Evolutionary conservation across 2,888 invertebrate species (phyloP).

Genomic region (Scaptomyza reducta): DNA sequence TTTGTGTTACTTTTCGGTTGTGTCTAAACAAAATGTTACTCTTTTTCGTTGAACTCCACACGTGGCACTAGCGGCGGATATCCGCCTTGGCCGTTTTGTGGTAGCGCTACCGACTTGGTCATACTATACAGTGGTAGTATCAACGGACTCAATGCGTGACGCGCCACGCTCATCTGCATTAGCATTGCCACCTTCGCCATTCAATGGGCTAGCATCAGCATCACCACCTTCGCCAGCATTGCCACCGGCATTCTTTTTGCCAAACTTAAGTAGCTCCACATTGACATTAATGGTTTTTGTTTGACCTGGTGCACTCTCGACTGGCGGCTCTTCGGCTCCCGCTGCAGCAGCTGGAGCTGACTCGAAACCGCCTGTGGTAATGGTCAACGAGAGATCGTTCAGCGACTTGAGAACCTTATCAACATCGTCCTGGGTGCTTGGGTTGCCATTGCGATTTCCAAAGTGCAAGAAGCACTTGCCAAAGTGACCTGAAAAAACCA

Average conservation of each 20-base stretch:
- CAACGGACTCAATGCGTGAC: slow-evolving; percentile 82
- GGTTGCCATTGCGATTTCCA: slow-evolving; percentile 86
- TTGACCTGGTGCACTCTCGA: slow-evolving; percentile 57
- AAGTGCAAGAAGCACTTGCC: slow-evolving; percentile 91
- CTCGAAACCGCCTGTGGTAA: slow-evolving; percentile 63
- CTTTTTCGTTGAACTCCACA: slow-evolving; percentile 83
- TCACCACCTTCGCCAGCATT: slow-evolving; percentile 69
- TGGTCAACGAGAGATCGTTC: slow-evolving; percentile 82
- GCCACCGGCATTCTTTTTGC: slow-evolving; percentile 59
- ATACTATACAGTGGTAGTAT: slow-evolving; percentile 84
- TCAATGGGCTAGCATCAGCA: slow-evolving; percentile 44
- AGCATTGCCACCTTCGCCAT: slow-evolving; percentile 56
- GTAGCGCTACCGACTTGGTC: slow-evolving; percentile 76
- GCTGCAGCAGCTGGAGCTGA: slow-evolving; percentile 53
- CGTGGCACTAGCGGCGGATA: slow-evolving; percentile 70
- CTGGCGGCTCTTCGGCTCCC: slow-evolving; percentile 63
- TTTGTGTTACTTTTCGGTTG: slow-evolving; percentile 58
- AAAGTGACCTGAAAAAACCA: slow-evolving; percentile 86
- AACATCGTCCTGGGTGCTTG: slow-evolving; percentile 82
- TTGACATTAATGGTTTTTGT: slow-evolving; percentile 78
- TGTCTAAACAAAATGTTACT: slow-evolving; percentile 79
- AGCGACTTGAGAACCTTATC: slow-evolving; percentile 82
- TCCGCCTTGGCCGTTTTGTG: slow-evolving; percentile 82
- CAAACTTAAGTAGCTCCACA: slow-evolving; percentile 81
- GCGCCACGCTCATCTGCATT: slow-evolving; percentile 60